Base-by-base conservation (phyloP, 2,888 invertebrate genomes). In the Baronia brevicornis region DNA sequence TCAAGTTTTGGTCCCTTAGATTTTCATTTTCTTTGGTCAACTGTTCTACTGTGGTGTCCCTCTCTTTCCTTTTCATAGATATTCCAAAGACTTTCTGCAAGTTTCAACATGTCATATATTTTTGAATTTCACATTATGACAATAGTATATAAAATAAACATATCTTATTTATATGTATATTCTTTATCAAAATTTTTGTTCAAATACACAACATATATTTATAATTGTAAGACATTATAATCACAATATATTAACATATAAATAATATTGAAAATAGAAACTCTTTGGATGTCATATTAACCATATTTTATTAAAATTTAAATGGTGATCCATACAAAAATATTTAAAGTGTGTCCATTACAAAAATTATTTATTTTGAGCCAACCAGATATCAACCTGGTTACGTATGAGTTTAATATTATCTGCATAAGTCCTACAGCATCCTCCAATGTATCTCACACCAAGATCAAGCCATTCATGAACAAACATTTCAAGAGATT, bases 401-500 rank as follows among this genome's bases (percentile, higher is more conserved):
- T 39, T 42, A 11, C 50, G 46, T 37, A 95, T 92, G 28, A 86
- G 84, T 10, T 79, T 74, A 28, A 97, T 90, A 60, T 96, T 95
- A 3, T 88, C 82, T 0, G 92, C 91, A 44, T 89, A 89, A 0
- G 95, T 93, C 46, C 95, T 85, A 70, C 97, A 98, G 59, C 97
- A 98, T 1, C 97, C 54, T 7, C 97, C 97, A 26, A 97, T 85
- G 60, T 91, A 94, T 36, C 84, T 87, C 1, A 93, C 93, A 1
- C 96, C 96, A 4, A 90, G 59, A 35, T 90, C 85, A 11, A 93
- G 61, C 96, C 96, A 97, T 38, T 89, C 88, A 0, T 86, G 77
- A 0, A 95, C 88, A 64, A 89, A 92, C 2, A 79, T 84, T 24
- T 88, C 88, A 0, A 95, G 74, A 1, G 89, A 86, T 28, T 87